These are phyloP conservation scores for Lasioglossum leucozonium DNA, from an alignment of 2,888 invertebrate species.

Conservation along the genomic window DNA sequence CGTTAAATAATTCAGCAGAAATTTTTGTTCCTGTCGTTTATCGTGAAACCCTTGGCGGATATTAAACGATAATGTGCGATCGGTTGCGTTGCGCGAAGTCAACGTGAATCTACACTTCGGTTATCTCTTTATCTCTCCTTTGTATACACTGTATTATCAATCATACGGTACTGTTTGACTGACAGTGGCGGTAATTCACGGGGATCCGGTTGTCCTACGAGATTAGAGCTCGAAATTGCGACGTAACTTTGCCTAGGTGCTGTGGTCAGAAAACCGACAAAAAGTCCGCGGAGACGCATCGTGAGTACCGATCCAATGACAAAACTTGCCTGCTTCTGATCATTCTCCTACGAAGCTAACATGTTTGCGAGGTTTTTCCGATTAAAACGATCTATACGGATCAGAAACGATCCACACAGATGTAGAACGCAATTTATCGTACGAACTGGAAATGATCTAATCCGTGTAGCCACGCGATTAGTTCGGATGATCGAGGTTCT, in stretches of 20 bases:
- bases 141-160: slow-evolving; percentile 33
- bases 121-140: slow-evolving; percentile 34
- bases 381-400: too few species aligned
- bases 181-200: slow-evolving; percentile 27
- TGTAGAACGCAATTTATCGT: too few species aligned
- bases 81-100: slow-evolving; percentile 15
- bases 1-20: too few species aligned
- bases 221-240: background rate
- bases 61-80: slow-evolving; percentile 18
- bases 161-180: slow-evolving; percentile 27
- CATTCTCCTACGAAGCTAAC: too few species aligned
- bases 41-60: background rate
- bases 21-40: background rate
- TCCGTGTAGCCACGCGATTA: too few species aligned
- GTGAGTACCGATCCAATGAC: too few species aligned
- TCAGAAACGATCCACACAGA: too few species aligned
- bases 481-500: too few species aligned
- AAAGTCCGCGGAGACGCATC: background rate
- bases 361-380: too few species aligned
- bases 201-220: background rate
- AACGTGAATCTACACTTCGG: slow-evolving; percentile 28
- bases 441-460: too few species aligned
- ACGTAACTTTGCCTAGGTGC: background rate
- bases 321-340: too few species aligned
- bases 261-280: background rate